Base-by-base conservation (phyloP, 2,888 invertebrate genomes). In the Calameuta filiformis region DNA sequence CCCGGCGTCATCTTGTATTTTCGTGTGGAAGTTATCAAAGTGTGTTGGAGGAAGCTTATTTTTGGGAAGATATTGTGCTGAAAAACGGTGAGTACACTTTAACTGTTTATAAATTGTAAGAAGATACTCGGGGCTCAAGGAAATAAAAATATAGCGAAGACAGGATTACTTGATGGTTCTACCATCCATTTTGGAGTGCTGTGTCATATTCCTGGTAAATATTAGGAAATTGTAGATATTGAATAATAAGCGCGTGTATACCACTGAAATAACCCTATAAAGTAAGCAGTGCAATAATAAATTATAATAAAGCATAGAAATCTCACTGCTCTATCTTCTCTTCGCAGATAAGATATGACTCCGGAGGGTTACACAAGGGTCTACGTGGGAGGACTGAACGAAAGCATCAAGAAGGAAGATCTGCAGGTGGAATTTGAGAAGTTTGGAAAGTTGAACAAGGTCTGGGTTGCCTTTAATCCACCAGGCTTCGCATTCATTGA, bases 401-500 rank as follows among this genome's bases (percentile, higher is more conserved):
- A 97, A 91, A 95, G 95, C 91, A 95, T 97, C 91, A 97, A 97
- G 93, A 97, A 97, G 91, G 98, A 98, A 92, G 97, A 98, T 92
- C 93, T 98, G 84, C 97, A 98, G 92, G 94, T 95, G 90, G 97
- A 97, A 92, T 98, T 98, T 92, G 96, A 96, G 89, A 97, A 97
- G 93, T 98, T 95, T 92, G 98, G 98, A 87, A 97, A 97, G 93
- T 93, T 98, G 86, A 97, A 96, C 93, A 96, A 96, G 87, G 97
- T 97, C 84, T 98, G 97, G 97, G 97, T 97, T 87, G 97, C 98
- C 85, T 96, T 97, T 92, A 97, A 98, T 92, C 98, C 98, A 85
- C 97, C 97, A 85, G 97, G 98, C 89, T 98, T 98, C 92, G 98
- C 97, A 83, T 98, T 98, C 93, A 96, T 98, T 92, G 97, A 98